phyloP scores from a whole-genome alignment of 2,113 vertebrate genomes.

The Scatophagus argus region DNA sequence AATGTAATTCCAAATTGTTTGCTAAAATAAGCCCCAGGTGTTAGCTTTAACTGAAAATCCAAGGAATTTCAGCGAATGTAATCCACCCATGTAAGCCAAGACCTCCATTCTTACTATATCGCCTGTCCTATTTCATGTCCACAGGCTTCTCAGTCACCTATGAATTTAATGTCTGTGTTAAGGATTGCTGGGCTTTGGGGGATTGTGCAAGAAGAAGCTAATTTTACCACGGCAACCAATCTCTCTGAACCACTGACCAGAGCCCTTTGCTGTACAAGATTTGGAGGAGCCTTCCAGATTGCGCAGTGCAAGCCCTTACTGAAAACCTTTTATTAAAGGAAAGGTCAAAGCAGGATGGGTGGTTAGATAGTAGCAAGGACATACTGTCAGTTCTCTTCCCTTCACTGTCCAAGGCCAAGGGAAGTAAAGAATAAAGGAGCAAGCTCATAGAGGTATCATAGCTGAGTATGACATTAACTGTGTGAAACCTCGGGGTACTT shows the following conservation, averaged over 20 bases:
- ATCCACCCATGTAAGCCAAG: background rate
- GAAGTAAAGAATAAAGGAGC: conserved; percentile 57
- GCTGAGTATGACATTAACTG: conserved; percentile 27
- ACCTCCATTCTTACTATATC: background rate
- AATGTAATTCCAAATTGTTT: background rate
- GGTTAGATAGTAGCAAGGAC: conserved; percentile 59
- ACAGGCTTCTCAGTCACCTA: conserved; percentile 16
- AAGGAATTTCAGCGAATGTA: conserved; percentile 2
- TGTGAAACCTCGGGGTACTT: background rate
- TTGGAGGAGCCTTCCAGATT: conserved; percentile 48
- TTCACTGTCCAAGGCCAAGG: conserved; percentile 36
- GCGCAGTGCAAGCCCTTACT: conserved; percentile 50
- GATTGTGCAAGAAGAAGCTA: conserved; percentile 46
- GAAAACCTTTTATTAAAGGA: conserved; percentile 80
- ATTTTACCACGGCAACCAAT: conserved; percentile 57
- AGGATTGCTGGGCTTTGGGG: conserved; percentile 39
- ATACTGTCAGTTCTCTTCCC: conserved; percentile 59
- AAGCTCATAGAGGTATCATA: conserved; percentile 27
- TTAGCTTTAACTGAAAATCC: background rate
- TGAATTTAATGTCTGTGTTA: conserved; percentile 33
- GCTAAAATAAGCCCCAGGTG: background rate
- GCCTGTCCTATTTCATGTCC: conserved; percentile 21
- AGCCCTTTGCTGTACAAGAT: conserved; percentile 66
- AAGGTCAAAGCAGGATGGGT: conserved; percentile 77
- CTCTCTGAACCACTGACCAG: conserved; percentile 38